Base-by-base conservation (phyloP, 2,888 invertebrate genomes). In the Linnaemya tessellans region DNA sequence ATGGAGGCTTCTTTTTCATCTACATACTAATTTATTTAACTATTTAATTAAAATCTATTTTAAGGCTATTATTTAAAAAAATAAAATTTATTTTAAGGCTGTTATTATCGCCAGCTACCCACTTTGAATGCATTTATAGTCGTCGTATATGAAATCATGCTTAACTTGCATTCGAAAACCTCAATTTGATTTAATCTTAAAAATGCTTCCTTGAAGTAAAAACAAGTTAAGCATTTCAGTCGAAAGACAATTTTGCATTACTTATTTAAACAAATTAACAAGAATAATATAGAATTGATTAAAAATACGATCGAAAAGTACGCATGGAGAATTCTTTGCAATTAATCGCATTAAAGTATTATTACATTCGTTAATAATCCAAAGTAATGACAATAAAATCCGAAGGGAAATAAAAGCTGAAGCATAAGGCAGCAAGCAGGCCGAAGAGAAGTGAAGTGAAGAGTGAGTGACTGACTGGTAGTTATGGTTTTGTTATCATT, bases 371-470 rank as follows among this genome's bases (percentile, higher is more conserved):
- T 84, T 86, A 85, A 87, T 86, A 87, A 87, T 84, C 84, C 70
- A 73, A 81, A 84, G 75, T 80, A 86, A 83, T 80, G 64, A 88
- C 88, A 88, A 87, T 84, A 84, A 89, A 90, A 91, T 89, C 89
- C 80, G 80, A 25, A 71, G 65, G 51, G 51, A 62, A 87, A 88
- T 18, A 64, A 11, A 22, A 30, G 3, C 11, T 20, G n/a, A 65
- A 20, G 11, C 20, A 3, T 3, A 20, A 4, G 8, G 54, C 30
- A 13, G 9, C 10, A 11, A 18, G 49, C n/a, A 49, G 35, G 18
- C 35, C 9, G 60, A n/a, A 64, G 22, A 71, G 54, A 54, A 30
- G 30, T 3, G 30, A 30, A 30, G 30, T 3, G 30, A 7, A 10
- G 64, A 43, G 1, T 30, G 20, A 70, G 1, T 30, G 20, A 70